A percentile compares a stretch with the other conserved stretches of the same genome.
These are phyloP conservation scores for Nycticryphes semicollaris DNA, from an alignment of 2,113 vertebrate species.

Conservation along the genomic window DNA sequence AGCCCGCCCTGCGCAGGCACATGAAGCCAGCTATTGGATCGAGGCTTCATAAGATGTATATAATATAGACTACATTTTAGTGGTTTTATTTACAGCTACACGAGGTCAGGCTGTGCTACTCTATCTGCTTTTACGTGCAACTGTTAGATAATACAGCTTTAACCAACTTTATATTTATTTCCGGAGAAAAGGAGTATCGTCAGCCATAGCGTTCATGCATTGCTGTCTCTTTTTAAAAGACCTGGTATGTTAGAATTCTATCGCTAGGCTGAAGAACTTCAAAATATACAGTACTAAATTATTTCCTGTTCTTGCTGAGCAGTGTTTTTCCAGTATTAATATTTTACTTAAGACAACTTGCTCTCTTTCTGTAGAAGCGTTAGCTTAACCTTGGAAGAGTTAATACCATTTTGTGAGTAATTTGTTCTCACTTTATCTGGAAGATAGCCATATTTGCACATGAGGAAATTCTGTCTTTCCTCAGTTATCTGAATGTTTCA, in stretches of 20 bases:
- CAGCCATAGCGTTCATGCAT: background rate
- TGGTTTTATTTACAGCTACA: slow-evolving; percentile 29
- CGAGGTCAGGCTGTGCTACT: slow-evolving; percentile 7
- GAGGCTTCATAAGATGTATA: background rate
- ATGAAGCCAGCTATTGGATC: background rate
- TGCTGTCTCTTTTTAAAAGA: slow-evolving; percentile 7
- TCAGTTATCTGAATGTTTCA: slow-evolving; percentile 78
- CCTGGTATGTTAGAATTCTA: background rate
- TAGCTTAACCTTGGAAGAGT: slow-evolving; percentile 44
- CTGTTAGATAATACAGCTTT: slow-evolving; percentile 5
- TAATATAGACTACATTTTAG: slow-evolving; percentile 4
- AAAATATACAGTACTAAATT: slow-evolving; percentile 22
- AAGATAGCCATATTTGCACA: slow-evolving; percentile 75
- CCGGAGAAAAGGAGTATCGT: background rate
- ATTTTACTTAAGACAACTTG: background rate
- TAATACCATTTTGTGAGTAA: slow-evolving; percentile 34
- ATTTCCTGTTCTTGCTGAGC: slow-evolving; percentile 59
- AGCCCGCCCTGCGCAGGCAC: background rate
- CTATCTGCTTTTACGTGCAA: background rate
- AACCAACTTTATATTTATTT: slow-evolving; percentile 59
- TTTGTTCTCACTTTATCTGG: slow-evolving; percentile 70
- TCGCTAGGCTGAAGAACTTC: slow-evolving; percentile 3
- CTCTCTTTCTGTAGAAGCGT: slow-evolving; percentile 9
- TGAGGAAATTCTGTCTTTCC: slow-evolving; percentile 77
- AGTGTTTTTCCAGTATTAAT: slow-evolving; percentile 35